Evolutionary conservation across 2,888 invertebrate genomes (phyloP), one percentile per base, ranked within the genome.

Genomic region (Stenodera caucasica): DNA sequence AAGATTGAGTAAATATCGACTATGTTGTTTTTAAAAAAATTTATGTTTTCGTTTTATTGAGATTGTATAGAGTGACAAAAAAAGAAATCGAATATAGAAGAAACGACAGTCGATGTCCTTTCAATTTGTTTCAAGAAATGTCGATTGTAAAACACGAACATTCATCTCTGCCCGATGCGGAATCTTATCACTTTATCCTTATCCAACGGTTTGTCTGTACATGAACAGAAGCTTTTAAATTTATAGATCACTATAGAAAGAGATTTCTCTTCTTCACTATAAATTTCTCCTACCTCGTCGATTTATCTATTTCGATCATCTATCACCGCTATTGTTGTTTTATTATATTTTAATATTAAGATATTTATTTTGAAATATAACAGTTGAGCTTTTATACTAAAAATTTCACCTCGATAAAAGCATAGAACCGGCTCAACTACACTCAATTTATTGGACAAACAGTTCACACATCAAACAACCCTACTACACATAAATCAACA

Each of bases 361-460:
- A n/a, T n/a, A n/a, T n/a, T n/a, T n/a, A n/a, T n/a, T n/a, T n/a
- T n/a, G n/a, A n/a, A n/a, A n/a, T n/a, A n/a, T n/a, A n/a, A n/a
- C n/a, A n/a, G n/a, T n/a, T n/a, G n/a, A n/a, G 32, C 12, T 37
- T 18, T 40, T 52, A 30, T 12, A 8, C 2, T 52, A 3, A 30
- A 29, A n/a, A 51, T 30, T 15, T 50, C 23, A 9, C 26, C 2
- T 11, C 21, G 50, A 50, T 50, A 50, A 23, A 50, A 50, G 50
- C 30, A 32, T 11, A 29, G 15, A 32, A 32, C 6, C n/a, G 3
- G 12, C 11, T 33, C n/a, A 51, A 3, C 37, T 37, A 50, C 37
- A 37, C 51, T 57, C 57, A 57, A 57, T 51, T 57, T 57, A 57
- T 40, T 52, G 52, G 57, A 52, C 57, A 57, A 57, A 57, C 57